Evolutionary conservation across 1,140 invertebrate species (phyloP).

Genomic region (Ectropis grisescens): DNA sequence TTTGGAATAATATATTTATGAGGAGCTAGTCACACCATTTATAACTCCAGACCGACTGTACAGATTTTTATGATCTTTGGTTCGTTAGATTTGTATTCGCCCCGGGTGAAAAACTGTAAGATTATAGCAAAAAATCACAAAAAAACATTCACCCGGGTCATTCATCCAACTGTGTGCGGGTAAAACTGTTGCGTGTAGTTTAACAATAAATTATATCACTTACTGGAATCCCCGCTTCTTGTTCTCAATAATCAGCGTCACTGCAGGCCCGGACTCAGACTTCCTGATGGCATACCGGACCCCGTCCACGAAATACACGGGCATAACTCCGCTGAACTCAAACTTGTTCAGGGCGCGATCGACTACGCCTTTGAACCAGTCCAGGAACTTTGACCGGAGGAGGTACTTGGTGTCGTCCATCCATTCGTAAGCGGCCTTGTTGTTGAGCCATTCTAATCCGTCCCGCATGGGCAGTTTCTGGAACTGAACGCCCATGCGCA

Average conservation of each 20-base stretch:
- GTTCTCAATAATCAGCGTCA: constrained; percentile 42
- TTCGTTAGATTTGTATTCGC: too few relatives aligned
- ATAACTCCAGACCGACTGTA: too few relatives aligned
- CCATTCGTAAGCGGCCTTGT: constrained; percentile 34
- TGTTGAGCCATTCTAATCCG: constrained; percentile 21
- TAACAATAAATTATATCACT: too few relatives aligned
- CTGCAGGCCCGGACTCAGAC: constrained; percentile 57
- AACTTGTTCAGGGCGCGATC: constrained; percentile 22
- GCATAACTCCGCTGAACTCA: not conserved
- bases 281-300: constrained; percentile 20
- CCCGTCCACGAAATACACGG: constrained; percentile 13
- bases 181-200: too few relatives aligned
- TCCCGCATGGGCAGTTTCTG: constrained; percentile 24
- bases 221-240: constrained; percentile 12
- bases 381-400: constrained; percentile 38
- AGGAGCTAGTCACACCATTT: too few relatives aligned
- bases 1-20: too few relatives aligned
- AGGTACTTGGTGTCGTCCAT: constrained; percentile 33
- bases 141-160: too few relatives aligned
- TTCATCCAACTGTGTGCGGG: too few relatives aligned
- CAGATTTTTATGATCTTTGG: too few relatives aligned
- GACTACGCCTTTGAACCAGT: constrained; percentile 55
- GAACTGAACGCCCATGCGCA: constrained; percentile 34
- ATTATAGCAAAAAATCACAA: too few relatives aligned
- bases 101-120: too few relatives aligned